Evolutionary conservation across 2,797 vertebrate species (phyloP), one percentile per base, ranked within the genome.

Genomic region (Novumbra hubbsi): DNA sequence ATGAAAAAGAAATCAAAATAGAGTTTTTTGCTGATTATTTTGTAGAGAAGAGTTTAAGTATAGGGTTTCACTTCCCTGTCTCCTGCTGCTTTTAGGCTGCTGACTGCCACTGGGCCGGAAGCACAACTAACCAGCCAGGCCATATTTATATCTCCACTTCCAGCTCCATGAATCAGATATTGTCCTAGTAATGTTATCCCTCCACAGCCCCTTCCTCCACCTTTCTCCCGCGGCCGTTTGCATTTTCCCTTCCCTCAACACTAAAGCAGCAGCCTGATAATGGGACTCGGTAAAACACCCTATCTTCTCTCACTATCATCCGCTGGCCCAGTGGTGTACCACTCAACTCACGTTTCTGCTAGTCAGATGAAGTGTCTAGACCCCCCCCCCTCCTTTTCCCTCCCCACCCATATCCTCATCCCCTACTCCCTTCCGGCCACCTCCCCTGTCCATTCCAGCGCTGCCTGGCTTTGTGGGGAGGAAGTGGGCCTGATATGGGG

Each of bases 281-380:
- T 24, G 21, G n/a, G 24, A 57, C 55, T 24, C 55, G 21, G 21
- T 57, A n/a, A n/a, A 7, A 55, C 50, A 55, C 21, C 21, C 8
- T 57, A 57, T 57, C 55, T 57, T 8, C 21, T 57, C 9, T 55
- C 52, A 1, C 52, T 14, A 60, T 60, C 55, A 14, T 60, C 55
- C 55, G 24, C 55, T 24, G 55, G 55, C 55, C 3, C 11, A 6
- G 41, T 73, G 72, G 74, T 57, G 57, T 19, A 60, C 21, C 63
- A 73, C 57, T 21, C 73, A 32, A 15, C 55, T 68, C 67, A 41
- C 57, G 67, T 80, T 81, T 74, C 76, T 83, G 68, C 24, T 75
- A 57, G 79, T 85, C 48, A 71, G 78, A 90, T 89, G 87, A 84
- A 67, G 68, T 83, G 84, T 93, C 90, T 89, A 91, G 88, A 93